These are phyloP conservation scores for Galemys pyrenaicus DNA, from an alignment of 2,113 vertebrate genomes.

Conservation along the genomic window DNA sequence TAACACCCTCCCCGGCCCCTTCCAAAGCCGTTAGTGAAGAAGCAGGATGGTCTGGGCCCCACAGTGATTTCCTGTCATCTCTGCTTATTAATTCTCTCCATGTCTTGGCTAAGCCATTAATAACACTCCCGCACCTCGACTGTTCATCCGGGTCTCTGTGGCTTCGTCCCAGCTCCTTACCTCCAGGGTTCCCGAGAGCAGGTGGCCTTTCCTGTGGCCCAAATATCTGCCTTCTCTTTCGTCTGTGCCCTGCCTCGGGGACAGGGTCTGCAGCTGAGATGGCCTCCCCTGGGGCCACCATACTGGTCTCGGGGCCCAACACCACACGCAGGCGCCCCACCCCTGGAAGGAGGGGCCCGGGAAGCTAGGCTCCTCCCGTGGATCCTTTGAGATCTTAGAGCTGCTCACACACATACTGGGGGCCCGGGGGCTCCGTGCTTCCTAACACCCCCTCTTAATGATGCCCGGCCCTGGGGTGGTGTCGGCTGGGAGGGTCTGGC, in stretches of 20 bases:
- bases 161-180: slow-evolving; percentile 15
- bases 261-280: background rate
- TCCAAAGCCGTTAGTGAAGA: slow-evolving; percentile 43
- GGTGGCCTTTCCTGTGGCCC: background rate
- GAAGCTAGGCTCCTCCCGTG: background rate
- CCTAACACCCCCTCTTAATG: slow-evolving; percentile 54
- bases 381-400: slow-evolving; percentile 17
- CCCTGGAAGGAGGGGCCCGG: background rate
- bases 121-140: slow-evolving; percentile 22
- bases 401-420: background rate
- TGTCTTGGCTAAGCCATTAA: slow-evolving; percentile 56
- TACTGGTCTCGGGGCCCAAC: background rate
- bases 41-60: slow-evolving; percentile 52
- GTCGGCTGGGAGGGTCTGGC: background rate
- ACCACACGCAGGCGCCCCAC: background rate
- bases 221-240: background rate
- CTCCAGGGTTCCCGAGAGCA: slow-evolving; percentile 32
- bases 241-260: background rate
- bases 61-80: slow-evolving; percentile 62
- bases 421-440: background rate
- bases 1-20: slow-evolving; percentile 41
- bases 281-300: background rate
- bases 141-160: slow-evolving; percentile 36
- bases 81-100: slow-evolving; percentile 59
- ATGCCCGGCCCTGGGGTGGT: background rate